Evolutionary conservation across 2,888 invertebrate genomes (phyloP), one percentile per base, ranked within the genome.

Genomic region (Sinodicranocentrus sp.): DNA sequence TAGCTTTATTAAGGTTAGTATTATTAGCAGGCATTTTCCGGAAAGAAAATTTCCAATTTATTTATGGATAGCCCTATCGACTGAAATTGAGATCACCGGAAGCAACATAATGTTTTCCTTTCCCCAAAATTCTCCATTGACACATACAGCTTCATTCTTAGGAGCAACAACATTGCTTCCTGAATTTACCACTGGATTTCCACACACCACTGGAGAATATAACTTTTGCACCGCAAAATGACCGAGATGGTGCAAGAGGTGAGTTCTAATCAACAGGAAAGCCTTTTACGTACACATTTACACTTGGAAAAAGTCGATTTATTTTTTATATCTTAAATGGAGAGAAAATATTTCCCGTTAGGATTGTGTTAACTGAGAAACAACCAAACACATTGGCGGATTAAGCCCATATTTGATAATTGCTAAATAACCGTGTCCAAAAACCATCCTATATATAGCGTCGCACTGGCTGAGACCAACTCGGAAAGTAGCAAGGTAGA

Each of bases 391-490:
- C 65, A 5, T 1, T 48, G 26, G 48, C 25, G 19, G 52, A 26
- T 43, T 43, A 43, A 57, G 21, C 39, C 39, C 28, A 43, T 68
- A 33, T 63, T 67, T 10, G n/a, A 3, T 65, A 26, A 19, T 39
- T 76, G 76, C 82, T 82, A 82, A 82, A 82, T 75, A 26, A 48
- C 28, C 57, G 70, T 76, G 70, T 76, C 63, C 61, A 76, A 23
- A 70, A 63, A 70, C 70, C 82, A 59, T 52, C 52, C 48, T 28
- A 54, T 43, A 63, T 76, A 63, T 33, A 75, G 43, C 48, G 68
- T 65, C 44, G 21, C 15, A 57, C 21, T 8, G n/a, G 63, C 65
- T 23, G 17, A 39, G 72, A 59, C 26, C 57, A 54, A 28, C 13
- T 77, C 39, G 57, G 57, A 39, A 67, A 76, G 67, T 25, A 25